These are phyloP conservation scores for Nansenia antarctica DNA, from an alignment of 2,113 vertebrate species.

Conservation along the genomic window DNA sequence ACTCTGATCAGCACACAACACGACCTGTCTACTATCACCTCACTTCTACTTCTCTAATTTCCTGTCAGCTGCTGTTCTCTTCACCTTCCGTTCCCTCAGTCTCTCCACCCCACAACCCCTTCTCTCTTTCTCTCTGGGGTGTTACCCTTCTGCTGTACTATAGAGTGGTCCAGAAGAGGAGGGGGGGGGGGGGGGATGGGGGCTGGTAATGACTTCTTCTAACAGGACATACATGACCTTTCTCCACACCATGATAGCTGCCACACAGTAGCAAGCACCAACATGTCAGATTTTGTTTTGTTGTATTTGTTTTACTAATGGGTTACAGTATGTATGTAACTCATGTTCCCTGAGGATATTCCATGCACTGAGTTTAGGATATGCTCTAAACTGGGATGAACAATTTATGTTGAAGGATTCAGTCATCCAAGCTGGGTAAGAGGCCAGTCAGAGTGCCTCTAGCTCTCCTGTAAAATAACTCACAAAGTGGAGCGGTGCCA, in stretches of 20 bases:
- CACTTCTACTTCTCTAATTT: constrained; percentile 1
- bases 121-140: too few relatives aligned
- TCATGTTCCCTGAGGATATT: too few relatives aligned
- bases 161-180: neutral
- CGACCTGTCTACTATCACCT: constrained; percentile 16
- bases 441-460: neutral
- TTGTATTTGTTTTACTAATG: too few relatives aligned
- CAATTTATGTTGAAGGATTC: neutral
- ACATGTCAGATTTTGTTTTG: neutral
- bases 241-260: neutral
- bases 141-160: neutral
- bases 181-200: neutral
- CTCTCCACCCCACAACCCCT: neutral
- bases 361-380: neutral
- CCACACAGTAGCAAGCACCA: neutral
- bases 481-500: neutral
- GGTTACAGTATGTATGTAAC: neutral
- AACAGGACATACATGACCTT: neutral
- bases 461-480: neutral
- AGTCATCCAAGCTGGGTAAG: neutral
- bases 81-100: neutral
- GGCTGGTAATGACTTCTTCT: too few relatives aligned
- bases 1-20: constrained; percentile 16
- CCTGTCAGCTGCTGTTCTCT: neutral
- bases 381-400: neutral